Conservation (phyloP, 2,797 vertebrate species). For the Vespertilio murinus region DNA sequence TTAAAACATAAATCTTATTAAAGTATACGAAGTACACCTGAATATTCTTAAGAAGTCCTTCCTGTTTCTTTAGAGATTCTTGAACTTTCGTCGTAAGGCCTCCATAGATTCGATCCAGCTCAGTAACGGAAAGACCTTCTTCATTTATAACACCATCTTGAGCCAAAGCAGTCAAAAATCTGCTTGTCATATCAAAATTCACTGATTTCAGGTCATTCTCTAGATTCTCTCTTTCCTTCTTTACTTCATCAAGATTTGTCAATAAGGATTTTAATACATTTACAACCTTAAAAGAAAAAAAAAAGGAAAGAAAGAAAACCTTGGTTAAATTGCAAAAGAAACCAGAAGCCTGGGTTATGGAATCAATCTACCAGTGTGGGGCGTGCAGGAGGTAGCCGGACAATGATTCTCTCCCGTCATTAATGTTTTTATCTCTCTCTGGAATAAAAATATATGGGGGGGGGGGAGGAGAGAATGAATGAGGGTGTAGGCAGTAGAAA, state of each 20-base stretch:
- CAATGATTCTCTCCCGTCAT: too few species aligned
- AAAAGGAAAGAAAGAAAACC: neutral
- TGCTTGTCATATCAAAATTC: constrained; percentile 95
- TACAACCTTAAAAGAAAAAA: constrained; percentile 88
- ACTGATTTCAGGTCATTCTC: constrained; percentile 94
- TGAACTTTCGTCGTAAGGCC: constrained; percentile 91
- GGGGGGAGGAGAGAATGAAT: neutral
- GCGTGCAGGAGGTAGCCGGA: too few species aligned
- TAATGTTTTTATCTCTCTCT: too few species aligned
- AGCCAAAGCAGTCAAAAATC: constrained; percentile 93
- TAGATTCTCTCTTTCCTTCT: constrained; percentile 93
- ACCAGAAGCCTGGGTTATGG: neutral
- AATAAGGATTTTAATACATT: constrained; percentile 92
- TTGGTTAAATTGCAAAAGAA: neutral
- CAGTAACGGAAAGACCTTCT: constrained; percentile 91
- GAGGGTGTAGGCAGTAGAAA: neutral
- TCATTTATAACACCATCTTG: constrained; percentile 96
- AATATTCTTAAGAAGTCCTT: constrained; percentile 92
- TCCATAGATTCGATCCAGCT: constrained; percentile 93
- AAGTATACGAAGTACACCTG: constrained; percentile 86
- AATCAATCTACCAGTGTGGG: too few species aligned
- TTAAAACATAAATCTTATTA: neutral
- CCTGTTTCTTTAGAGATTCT: constrained; percentile 91
- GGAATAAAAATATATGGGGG: too few species aligned
- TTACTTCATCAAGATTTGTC: constrained; percentile 90